Base-by-base conservation (phyloP, 2,797 vertebrate species). In the Distichodus sexfasciatus region DNA sequence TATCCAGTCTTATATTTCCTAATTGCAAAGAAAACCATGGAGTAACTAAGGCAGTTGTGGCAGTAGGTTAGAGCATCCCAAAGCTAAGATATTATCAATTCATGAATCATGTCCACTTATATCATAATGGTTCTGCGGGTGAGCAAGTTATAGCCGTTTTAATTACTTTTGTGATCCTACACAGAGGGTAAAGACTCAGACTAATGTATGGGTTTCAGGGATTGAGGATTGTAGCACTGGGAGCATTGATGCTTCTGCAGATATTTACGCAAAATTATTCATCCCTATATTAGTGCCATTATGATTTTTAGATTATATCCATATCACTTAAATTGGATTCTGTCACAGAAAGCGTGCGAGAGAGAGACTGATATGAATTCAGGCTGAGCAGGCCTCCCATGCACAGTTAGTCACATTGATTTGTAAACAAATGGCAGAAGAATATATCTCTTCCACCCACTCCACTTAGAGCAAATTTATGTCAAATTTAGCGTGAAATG, bases 121-220 rank as follows among this genome's bases (percentile, higher is more conserved):
- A 72, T 60, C 28, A 40, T 65, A 70, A 83, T 66, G 78, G 76
- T 65, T 61, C 64, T 71, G 76, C 41, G 74, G 53, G 79, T 76
- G 65, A 76, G 48, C 40, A 28, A 73, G 71, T 53, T 48, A 72
- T 53, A 76, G 79, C 73, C 59, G 75, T 85, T 79, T 78, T 81
- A 54, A 69, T 65, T 26, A 38, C 63, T 53, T 53, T 64, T 55
- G 31, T 43, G 57, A 69, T 59, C 29, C 60, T 67, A n/a, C 47
- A 59, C 53, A 31, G 7, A 11, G 1, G 43, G 19, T 21, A 54
- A 44, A 53, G 21, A 33, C 4, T 9, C 19, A 23, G 76, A 76
- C 82, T 81, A 76, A 77, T 72, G 66, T 59, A 62, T 1, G 1
- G 35, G 57, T 26, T 21, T 50, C 19, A 26, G 8, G 40, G 47